Conservation (phyloP, 2,113 vertebrate species). For the Dunckerocampus dactyliophorus region DNA sequence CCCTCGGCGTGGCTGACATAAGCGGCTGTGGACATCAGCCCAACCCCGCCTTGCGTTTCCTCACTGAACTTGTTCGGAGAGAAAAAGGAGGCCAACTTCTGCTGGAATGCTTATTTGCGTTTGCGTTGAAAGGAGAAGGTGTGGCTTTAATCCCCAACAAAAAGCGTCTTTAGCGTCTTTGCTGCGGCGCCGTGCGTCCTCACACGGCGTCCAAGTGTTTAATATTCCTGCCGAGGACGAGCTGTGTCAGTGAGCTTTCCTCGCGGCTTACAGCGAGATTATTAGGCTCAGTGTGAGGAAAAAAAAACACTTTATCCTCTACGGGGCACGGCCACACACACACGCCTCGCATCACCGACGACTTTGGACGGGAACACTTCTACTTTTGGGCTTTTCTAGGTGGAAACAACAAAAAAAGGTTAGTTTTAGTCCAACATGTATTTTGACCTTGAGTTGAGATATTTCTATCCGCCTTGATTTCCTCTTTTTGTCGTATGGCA, state of each 20-base stretch:
- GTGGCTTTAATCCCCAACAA: background rate
- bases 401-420: no score
- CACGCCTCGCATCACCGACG: slow-evolving; percentile 52
- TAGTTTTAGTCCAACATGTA: no score
- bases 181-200: background rate
- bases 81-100: no score
- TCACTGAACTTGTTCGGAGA: no score
- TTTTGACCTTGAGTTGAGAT: no score
- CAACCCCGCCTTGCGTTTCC: no score
- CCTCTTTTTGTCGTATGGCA: no score
- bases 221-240: background rate
- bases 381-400: no score
- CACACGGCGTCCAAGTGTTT: background rate
- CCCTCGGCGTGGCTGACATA: no score
- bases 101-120: no score
- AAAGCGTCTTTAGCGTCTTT: background rate
- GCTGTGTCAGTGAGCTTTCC: slow-evolving; percentile 15
- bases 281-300: slow-evolving; percentile 46
- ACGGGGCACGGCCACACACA: slow-evolving; percentile 40
- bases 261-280: slow-evolving; percentile 51
- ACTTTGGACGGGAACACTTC: slow-evolving; percentile 16
- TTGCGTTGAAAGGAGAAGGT: background rate
- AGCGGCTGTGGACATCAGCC: no score
- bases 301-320: slow-evolving; percentile 57
- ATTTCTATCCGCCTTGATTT: no score